Conservation (phyloP, 2,797 vertebrate genomes). For the Glyptemys insculpta region DNA sequence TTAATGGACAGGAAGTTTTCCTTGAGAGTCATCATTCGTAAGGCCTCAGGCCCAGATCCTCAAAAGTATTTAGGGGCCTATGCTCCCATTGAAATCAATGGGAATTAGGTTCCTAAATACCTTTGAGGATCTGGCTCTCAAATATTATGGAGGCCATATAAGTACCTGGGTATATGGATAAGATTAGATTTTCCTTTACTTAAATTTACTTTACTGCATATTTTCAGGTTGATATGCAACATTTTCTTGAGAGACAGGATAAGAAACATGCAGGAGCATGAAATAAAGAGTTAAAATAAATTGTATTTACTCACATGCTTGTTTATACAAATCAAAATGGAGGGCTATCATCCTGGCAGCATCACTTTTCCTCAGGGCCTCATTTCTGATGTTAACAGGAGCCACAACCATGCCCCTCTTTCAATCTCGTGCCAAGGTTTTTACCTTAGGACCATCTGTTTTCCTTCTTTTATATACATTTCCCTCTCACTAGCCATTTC, state of each 20-base stretch:
- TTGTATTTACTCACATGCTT: neutral
- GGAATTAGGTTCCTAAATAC: neutral
- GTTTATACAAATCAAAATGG: neutral
- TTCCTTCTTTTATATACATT: constrained; percentile 43
- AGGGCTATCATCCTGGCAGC: neutral
- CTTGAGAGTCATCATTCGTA: neutral
- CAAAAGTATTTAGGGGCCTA: neutral
- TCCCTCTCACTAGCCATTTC: neutral
- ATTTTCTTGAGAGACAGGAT: neutral
- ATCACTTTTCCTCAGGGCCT: neutral
- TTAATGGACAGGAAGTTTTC: neutral
- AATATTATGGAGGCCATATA: neutral
- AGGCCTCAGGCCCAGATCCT: neutral
- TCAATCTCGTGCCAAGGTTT: neutral
- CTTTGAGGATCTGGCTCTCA: neutral
- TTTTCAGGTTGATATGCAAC: neutral
- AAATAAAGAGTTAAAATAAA: neutral
- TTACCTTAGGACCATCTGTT: neutral
- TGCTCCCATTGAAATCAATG: neutral
- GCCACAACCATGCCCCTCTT: neutral
- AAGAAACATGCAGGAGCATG: neutral
- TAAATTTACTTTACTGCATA: neutral
- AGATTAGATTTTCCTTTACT: neutral
- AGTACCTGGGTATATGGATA: neutral
- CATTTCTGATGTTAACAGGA: neutral